Percentiles rank a stretch among this genome's conserved stretches.
Evolutionary conservation across 2,113 vertebrate species (phyloP).

Genomic region (Tyrannus savana): DNA sequence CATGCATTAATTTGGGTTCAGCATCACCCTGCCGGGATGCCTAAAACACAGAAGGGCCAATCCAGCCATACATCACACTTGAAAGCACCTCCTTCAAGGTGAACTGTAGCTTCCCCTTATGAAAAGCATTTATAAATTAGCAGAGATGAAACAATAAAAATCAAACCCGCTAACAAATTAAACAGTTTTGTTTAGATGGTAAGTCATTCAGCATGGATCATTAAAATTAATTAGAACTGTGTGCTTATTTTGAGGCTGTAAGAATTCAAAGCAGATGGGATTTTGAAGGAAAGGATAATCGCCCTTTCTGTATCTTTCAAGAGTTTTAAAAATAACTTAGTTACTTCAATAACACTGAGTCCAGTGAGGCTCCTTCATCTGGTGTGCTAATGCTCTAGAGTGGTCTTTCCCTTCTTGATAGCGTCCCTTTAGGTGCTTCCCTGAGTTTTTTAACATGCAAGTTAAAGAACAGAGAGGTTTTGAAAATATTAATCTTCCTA

Average conservation of each 20-base stretch:
- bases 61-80: not conserved
- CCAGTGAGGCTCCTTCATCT: slow-evolving; percentile 8
- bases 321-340: slow-evolving; percentile 26
- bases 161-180: not conserved
- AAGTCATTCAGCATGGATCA: slow-evolving; percentile 33
- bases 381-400: not conserved
- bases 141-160: slow-evolving; percentile 7
- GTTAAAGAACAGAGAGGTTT: not conserved
- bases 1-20: not conserved
- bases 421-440: not conserved
- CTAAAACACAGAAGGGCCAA: fast-evolving
- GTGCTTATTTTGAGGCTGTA: slow-evolving; percentile 25
- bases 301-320: not conserved
- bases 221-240: slow-evolving; percentile 59
- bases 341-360: not conserved
- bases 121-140: not conserved
- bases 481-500: not conserved
- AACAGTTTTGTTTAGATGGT: not conserved
- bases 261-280: slow-evolving; percentile 56
- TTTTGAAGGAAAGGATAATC: slow-evolving; percentile 29
- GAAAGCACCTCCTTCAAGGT: not conserved
- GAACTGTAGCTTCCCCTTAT: not conserved
- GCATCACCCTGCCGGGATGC: not conserved
- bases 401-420: not conserved
- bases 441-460: not conserved